phyloP scores from a whole-genome alignment of 92 coral and sea anemone genomes.

The Meandrina meandrites region DNA sequence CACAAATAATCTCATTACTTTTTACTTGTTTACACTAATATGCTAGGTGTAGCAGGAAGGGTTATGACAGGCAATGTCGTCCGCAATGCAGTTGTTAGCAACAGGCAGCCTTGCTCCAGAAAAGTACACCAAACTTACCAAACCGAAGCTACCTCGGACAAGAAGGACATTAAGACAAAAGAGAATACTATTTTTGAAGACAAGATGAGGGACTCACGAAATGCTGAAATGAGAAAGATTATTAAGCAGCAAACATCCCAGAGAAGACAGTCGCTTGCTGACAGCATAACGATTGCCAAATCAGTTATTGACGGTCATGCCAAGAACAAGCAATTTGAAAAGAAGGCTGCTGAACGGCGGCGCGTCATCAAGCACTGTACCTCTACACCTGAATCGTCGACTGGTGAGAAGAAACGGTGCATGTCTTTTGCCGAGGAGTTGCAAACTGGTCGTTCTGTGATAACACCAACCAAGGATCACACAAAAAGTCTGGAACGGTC shows the following conservation, averaged over 20 bases:
- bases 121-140: neutral
- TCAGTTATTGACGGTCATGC: neutral
- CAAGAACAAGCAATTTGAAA: conserved; percentile 11
- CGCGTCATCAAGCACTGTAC: conserved; percentile 5
- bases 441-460: neutral
- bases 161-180: neutral
- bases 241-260: conserved; percentile 1
- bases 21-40: too few relatives aligned
- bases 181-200: neutral
- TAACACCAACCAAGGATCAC: conserved; percentile 13
- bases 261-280: conserved; percentile 1
- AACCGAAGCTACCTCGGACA: neutral
- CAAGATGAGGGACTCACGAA: conserved; percentile 13
- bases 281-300: neutral
- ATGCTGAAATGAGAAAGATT: conserved; percentile 26
- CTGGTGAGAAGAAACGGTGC: neutral
- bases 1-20: too few relatives aligned
- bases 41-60: too few relatives aligned
- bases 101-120: neutral
- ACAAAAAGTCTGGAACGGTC: conserved; percentile 9
- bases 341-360: conserved; percentile 27
- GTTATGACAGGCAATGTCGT: too few relatives aligned
- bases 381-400: neutral
- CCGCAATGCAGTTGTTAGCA: too few relatives aligned
- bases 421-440: conserved; percentile 23